Base-by-base conservation (phyloP, 2,797 vertebrate species). In the Ctenosaura bakeri region DNA sequence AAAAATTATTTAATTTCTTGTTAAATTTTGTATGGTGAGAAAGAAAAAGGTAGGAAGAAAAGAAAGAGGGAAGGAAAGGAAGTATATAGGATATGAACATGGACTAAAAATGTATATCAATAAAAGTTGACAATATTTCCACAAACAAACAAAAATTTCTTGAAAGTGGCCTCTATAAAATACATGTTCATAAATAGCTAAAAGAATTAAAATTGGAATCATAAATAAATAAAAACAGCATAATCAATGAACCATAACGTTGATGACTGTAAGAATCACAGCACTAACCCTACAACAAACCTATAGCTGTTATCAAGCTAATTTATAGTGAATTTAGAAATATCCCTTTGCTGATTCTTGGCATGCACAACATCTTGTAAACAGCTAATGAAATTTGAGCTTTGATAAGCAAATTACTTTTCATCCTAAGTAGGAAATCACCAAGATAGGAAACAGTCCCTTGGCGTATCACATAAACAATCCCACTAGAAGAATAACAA, bases 371-470 rank as follows among this genome's bases (percentile, higher is more conserved):
- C 20, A 77, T 77, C 14, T 76, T 7, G 54, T 77, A 29, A 77
- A 84, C 77, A 76, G 74, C 50, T 89, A 76, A 62, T 56, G 46
- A 88, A 69, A n/a, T 4, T 22, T 71, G 32, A 69, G 6, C 6
- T 88, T 52, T 78, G 13, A 84, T 89, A 77, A 83, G 59, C 8
- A 35, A 16, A 77, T 85, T 29, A 85, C 74, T 71, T 80, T 79
- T 80, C 18, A 78, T n/a, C 35, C 2, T 89, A 85, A 90, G 62
- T 38, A 24, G 35, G 56, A 90, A 69, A 85, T 90, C 77, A 80
- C 76, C 52, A 66, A 59, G 83, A 80, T 71, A 85, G 52, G 46
- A 90, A 89, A 6, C 50, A 79, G 20, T 66, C 83, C 35, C 85
- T 82, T 56, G n/a, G 24, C 79, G 62, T 42, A 78, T n/a, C 69